Base-by-base conservation (phyloP, 2,888 invertebrate species). In the Volucella bombylans region DNA sequence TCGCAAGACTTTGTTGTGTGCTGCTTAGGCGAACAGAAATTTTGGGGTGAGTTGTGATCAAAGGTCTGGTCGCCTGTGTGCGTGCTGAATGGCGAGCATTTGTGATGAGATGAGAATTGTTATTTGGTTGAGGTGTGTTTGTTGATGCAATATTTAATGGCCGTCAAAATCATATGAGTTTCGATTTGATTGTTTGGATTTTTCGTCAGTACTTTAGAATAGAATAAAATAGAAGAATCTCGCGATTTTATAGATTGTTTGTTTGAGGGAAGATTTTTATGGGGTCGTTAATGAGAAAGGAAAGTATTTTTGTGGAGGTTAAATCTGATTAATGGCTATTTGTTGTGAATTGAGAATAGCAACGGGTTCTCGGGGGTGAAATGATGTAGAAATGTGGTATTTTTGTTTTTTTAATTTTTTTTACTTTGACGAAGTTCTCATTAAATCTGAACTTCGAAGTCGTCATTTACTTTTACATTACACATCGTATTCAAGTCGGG, bases 101-200 rank as follows among this genome's bases (percentile, higher is more conserved):
- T 55, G 31, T 6, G 68, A 68, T 18, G 55, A 31, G 50, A n/a
- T n/a, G n/a, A n/a, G n/a, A n/a, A n/a, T 71, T 41, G 47, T 64
- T 69, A 62, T 23, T 71, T 59, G 45, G 65, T 65, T 72, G 71
- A 65, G 47, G 47, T 59, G 59, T 65, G 54, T 73, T 80, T 73
- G 59, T 73, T 73, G 72, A 68, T 80, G 80, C 67, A 74, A 80
- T n/a, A n/a, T 73, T 54, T 62, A 74, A 73, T 80, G 79, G 54
- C 73, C 79, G 57, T 67, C 54, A 67, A 68, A 54, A 39, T 62
- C 41, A 72, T 59, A 71, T 61, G 50, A 52, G 23, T 57, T 59
- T 47, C 15, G 31, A 45, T 55, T n/a, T 15, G 39, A 49, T 72
- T 39, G 39, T n/a, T 47, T 49, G 14, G 15, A 14, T 49, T 47